Conservation (phyloP, 2,113 vertebrate genomes). For the Leptocoma aspasia region DNA sequence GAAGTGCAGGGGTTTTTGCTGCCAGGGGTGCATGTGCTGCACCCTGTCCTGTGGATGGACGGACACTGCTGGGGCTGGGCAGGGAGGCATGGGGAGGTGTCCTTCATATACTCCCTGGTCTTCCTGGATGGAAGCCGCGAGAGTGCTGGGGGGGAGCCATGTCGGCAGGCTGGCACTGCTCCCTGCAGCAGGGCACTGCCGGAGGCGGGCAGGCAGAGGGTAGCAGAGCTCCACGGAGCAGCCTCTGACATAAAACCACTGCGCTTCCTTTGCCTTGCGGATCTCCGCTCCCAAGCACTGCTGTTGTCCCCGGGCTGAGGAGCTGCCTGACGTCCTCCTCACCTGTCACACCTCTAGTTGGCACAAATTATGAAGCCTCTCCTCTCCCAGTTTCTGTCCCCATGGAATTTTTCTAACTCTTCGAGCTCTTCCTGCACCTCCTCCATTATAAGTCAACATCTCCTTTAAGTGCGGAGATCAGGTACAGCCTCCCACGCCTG, state of each 20-base stretch:
- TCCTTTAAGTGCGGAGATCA: not conserved
- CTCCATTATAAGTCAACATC: not conserved
- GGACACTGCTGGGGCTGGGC: not conserved
- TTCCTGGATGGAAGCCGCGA: not conserved
- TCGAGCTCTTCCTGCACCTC: not conserved
- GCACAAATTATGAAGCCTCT: not conserved
- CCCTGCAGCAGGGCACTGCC: not conserved
- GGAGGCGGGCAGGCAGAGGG: not conserved
- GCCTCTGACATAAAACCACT: not conserved
- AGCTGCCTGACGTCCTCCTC: not conserved
- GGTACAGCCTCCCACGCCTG: not conserved
- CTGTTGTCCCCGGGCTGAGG: not conserved
- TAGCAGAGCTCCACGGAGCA: not conserved
- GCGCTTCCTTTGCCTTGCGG: rapidly evolving
- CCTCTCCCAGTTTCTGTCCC: not conserved
- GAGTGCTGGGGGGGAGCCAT: rapidly evolving
- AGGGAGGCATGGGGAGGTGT: rapidly evolving
- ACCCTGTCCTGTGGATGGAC: rapidly evolving
- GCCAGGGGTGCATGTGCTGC: rapidly evolving
- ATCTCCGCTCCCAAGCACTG: rapidly evolving
- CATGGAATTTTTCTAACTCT: not conserved
- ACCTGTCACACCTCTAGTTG: not conserved
- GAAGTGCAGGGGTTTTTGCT: rapidly evolving
- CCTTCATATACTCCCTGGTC: not conserved
- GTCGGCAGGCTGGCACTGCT: rapidly evolving